Percentiles rank a stretch among this genome's conserved stretches.
Evolutionary conservation across 1,140 invertebrate genomes (phyloP).

Genomic region (Cotesia typhae): DNA sequence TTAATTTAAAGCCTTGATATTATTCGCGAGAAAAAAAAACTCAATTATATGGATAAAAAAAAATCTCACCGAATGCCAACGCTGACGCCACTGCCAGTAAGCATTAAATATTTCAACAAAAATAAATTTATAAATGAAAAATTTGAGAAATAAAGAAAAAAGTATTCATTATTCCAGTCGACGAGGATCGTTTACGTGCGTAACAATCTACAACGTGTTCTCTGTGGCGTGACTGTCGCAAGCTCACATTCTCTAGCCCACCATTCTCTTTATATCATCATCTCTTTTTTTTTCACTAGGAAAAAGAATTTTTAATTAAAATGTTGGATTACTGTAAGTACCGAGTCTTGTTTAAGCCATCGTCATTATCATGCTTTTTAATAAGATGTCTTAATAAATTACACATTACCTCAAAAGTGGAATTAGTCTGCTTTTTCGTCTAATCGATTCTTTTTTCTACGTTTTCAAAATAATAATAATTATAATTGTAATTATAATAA

Average conservation of each 20-base stretch:
- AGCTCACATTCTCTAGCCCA: no score
- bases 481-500: background rate
- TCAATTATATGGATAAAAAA: no score
- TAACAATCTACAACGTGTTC: constrained; percentile 22
- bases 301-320: constrained; percentile 14
- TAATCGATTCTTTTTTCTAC: no score
- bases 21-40: no score
- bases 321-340: background rate
- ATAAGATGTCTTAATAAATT: background rate
- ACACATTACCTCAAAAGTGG: no score
- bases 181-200: constrained; percentile 22
- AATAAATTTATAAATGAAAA: background rate
- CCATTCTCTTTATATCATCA: no score
- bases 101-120: background rate
- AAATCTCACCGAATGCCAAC: no score
- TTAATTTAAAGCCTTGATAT: no score
- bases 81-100: background rate
- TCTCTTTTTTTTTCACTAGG: background rate
- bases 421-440: no score
- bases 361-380: background rate
- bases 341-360: background rate
- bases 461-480: background rate
- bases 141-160: background rate
- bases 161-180: constrained; percentile 19
- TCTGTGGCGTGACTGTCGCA: constrained; percentile 1